Percentiles rank a stretch among this genome's conserved stretches.
Conservation (phyloP, 2,797 vertebrate species). For the Phataginus tricuspis region DNA sequence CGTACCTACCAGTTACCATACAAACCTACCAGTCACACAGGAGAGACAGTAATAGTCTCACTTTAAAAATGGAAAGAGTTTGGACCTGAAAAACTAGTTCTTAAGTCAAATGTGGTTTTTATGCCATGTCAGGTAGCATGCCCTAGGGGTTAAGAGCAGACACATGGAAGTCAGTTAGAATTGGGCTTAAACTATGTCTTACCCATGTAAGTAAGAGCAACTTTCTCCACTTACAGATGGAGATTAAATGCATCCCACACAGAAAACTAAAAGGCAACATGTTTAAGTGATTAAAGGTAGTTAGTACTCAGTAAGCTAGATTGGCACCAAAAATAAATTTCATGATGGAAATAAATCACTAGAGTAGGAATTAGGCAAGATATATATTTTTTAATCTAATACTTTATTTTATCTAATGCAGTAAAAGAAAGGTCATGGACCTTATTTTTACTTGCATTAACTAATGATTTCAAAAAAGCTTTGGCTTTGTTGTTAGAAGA, state of each 20-base stretch:
- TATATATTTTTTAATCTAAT: background rate
- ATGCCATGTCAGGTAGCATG: background rate
- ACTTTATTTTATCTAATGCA: background rate
- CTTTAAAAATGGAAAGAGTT: background rate
- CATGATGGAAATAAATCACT: slow-evolving; percentile 5
- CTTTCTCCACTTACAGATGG: background rate
- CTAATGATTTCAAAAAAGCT: background rate
- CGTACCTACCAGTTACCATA: background rate
- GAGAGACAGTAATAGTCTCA: background rate
- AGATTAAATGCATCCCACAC: background rate
- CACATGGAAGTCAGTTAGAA: background rate
- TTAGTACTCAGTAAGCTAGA: background rate
- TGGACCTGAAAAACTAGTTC: background rate
- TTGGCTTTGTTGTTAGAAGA: background rate
- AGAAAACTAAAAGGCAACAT: slow-evolving; percentile 4
- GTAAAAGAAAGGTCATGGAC: background rate
- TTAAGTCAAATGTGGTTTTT: background rate
- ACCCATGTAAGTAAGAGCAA: background rate
- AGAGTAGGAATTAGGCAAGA: background rate
- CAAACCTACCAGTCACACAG: background rate
- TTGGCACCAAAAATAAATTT: slow-evolving; percentile 22
- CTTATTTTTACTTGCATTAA: background rate
- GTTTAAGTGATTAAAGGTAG: background rate
- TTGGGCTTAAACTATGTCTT: background rate
- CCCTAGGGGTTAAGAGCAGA: background rate